Conservation (phyloP, 1,140 invertebrate genomes). For the Melanaphis sacchari region DNA sequence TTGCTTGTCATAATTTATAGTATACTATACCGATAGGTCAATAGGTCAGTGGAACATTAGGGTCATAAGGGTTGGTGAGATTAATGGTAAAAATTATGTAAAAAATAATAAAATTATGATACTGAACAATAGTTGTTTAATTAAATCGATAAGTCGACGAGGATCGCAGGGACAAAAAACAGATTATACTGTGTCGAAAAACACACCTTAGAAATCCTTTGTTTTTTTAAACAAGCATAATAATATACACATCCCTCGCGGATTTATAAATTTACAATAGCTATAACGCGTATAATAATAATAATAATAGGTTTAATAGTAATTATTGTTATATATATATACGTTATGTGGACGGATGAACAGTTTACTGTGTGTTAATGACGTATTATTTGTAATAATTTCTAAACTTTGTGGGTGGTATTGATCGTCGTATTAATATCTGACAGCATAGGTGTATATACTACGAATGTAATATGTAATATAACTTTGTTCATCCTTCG, state of each 20-base stretch:
- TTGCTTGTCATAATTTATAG: not conserved
- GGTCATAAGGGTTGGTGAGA: not conserved
- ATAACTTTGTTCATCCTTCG: not conserved
- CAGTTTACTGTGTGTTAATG: not conserved
- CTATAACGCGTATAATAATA: not conserved
- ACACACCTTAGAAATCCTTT: not conserved
- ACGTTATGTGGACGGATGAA: too few species aligned
- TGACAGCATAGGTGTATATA: too few species aligned
- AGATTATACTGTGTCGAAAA: not conserved
- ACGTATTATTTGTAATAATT: not conserved
- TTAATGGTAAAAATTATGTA: not conserved
- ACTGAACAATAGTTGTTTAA: not conserved
- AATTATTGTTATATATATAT: not conserved
- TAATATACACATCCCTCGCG: not conserved
- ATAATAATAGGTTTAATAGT: too few species aligned
- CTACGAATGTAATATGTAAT: not conserved
- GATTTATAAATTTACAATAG: not conserved
- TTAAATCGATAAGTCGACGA: not conserved
- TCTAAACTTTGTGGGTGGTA: not conserved
- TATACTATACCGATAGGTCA: not conserved
- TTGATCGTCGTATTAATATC: not conserved
- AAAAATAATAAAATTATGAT: not conserved
- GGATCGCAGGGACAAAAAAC: not conserved
- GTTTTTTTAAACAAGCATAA: not conserved
- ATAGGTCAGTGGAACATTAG: not conserved